Evolutionary conservation across 2,888 invertebrate species (phyloP), one percentile per base, ranked within the genome.

Genomic region (Coelopa pilipes): DNA sequence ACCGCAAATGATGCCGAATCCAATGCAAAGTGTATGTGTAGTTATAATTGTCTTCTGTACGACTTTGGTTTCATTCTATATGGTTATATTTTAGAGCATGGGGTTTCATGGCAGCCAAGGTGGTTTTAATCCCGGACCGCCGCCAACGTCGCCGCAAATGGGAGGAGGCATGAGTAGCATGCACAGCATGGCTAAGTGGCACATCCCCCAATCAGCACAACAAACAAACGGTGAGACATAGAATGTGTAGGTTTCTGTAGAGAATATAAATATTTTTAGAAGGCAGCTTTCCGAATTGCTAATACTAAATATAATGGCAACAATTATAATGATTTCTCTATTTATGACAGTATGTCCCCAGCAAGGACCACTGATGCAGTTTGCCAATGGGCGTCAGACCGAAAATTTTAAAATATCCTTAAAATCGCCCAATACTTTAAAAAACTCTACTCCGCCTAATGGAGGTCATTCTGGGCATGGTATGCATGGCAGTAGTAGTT

Each of bases 141-240:
- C 78, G 83, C 90, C 77, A 83, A 85, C 85, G 76, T 83, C 84
- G 21, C 85, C 85, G 74, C 84, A 85, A 79, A 80, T 89, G 77
- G 88, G 87, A 82, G 82, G 81, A 74, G 80, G 79, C 76, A 80
- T 81, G 69, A 78, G 75, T 69, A 88, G 88, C 79, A 81, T 81
- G 74, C 84, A 86, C 82, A 82, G 83, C 73, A 82, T 85, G 78
- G 91, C 91, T 82, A 92, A 93, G 84, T 94, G 94, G 94, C 94
- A 94, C 87, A 93, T 93, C 80, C 94, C 86, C 75, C 88, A 88
- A 81, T 87, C 87, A 65, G 87, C 85, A 74, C 87, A 87, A 79
- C 85, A 87, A 80, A 82, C 85, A 77, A 88, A 89, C 82, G 90
- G 90, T 90, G 72, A 83, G 70, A 59, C 63, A 72, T 46, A 4